phyloP scores from a whole-genome alignment of 2,797 vertebrate species.

The Scolopax bukidnonensis region DNA sequence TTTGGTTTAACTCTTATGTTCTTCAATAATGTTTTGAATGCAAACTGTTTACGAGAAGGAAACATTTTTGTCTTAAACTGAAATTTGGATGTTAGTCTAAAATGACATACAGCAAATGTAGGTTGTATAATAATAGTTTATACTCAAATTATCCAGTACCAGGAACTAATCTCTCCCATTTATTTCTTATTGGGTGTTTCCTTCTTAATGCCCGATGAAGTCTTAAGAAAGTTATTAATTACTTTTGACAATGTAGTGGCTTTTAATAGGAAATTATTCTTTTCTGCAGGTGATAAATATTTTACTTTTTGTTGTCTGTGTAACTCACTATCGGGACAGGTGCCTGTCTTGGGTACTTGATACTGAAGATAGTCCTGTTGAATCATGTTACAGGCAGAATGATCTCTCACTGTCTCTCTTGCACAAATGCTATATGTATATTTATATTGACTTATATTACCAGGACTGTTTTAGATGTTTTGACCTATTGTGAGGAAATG shows the following conservation, averaged over 20 bases:
- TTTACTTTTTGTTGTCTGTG: background rate
- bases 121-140: background rate
- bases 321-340: background rate
- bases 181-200: background rate
- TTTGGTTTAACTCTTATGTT: background rate
- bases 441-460: background rate
- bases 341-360: background rate
- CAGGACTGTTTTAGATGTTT: background rate
- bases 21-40: background rate
- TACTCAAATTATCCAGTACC: background rate
- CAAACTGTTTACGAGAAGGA: background rate
- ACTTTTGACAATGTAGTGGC: background rate
- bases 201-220: background rate
- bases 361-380: background rate
- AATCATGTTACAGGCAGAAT: background rate
- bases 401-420: background rate
- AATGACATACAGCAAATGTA: background rate
- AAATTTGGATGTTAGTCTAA: background rate
- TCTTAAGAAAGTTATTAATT: background rate
- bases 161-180: background rate
- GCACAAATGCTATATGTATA: background rate
- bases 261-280: background rate
- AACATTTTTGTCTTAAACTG: background rate
- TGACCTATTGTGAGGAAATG: background rate
- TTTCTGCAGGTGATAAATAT: background rate